Conservation (phyloP, 2,888 invertebrate species). For the Caradrina kadenii region DNA sequence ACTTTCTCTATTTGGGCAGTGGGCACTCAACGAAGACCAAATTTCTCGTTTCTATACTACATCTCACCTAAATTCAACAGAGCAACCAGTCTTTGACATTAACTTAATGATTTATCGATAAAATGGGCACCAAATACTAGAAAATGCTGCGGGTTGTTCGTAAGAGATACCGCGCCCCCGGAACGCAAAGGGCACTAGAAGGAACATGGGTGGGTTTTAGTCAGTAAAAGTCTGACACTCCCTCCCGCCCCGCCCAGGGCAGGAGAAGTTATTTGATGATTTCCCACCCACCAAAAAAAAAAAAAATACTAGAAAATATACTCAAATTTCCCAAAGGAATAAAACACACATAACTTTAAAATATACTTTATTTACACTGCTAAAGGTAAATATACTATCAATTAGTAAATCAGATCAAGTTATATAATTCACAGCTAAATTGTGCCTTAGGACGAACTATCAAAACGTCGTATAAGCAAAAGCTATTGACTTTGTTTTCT, state of each 20-base stretch:
- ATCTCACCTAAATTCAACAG: constrained; percentile 46
- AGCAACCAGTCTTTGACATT: constrained; percentile 31
- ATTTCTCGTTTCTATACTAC: constrained; percentile 57
- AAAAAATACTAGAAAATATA: constrained; percentile 8
- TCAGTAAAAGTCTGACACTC: too few species aligned
- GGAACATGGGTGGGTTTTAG: too few species aligned
- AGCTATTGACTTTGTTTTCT: constrained; percentile 36
- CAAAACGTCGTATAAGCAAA: constrained; percentile 10
- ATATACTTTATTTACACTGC: constrained; percentile 61
- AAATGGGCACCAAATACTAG: constrained; percentile 11
- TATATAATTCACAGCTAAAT: constrained; percentile 29
- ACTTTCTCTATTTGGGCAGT: constrained; percentile 77
- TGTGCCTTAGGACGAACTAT: constrained; percentile 27
- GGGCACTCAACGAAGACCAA: constrained; percentile 66
- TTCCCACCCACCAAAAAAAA: too few species aligned
- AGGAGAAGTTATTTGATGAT: too few species aligned
- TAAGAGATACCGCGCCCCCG: too few species aligned
- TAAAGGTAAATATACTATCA: constrained; percentile 28
- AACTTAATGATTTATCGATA: constrained; percentile 36
- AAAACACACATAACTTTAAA: constrained; percentile 45
- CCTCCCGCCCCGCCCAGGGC: too few species aligned
- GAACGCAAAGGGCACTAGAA: too few species aligned
- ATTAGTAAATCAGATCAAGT: constrained; percentile 33
- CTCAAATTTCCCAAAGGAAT: constrained; percentile 27
- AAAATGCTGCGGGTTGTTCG: too few species aligned